These are phyloP conservation scores for Agrotis ipsilon DNA, from an alignment of 2,888 invertebrate species.

Conservation along the genomic window DNA sequence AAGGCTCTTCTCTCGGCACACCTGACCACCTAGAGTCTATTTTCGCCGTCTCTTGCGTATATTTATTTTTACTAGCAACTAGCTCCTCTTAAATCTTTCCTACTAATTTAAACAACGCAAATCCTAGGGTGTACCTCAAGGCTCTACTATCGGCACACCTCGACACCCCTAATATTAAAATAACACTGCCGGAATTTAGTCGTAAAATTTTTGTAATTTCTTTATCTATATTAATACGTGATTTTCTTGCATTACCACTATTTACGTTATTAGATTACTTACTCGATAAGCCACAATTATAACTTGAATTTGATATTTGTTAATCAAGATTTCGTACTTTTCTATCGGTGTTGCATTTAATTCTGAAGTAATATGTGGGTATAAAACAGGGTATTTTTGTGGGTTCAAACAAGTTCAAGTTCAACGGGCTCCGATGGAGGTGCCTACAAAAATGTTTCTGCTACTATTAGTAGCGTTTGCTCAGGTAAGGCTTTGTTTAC, in stretches of 20 bases:
- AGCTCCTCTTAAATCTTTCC: not conserved
- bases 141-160: slow-evolving; percentile 16
- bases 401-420: slow-evolving; percentile 67
- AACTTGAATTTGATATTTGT: slow-evolving; percentile 65
- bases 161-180: slow-evolving; percentile 1
- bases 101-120: not conserved
- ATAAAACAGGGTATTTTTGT: slow-evolving; percentile 74
- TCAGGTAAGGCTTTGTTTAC: slow-evolving; percentile 75
- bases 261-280: slow-evolving; percentile 56
- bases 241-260: slow-evolving; percentile 46
- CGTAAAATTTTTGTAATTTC: slow-evolving; percentile 15
- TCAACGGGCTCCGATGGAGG: slow-evolving; percentile 74
- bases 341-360: slow-evolving; percentile 65
- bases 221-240: slow-evolving; percentile 59
- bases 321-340: slow-evolving; percentile 62
- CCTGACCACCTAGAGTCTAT: too few relatives aligned
- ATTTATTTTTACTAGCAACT: too few relatives aligned
- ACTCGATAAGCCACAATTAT: slow-evolving; percentile 44
- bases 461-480: slow-evolving; percentile 74
- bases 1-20: too few relatives aligned
- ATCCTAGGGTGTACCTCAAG: not conserved
- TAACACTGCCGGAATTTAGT: slow-evolving; percentile 25
- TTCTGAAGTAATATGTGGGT: slow-evolving; percentile 78
- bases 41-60: too few relatives aligned
- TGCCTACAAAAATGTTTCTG: slow-evolving; percentile 72